phyloP scores from a whole-genome alignment of 2,888 invertebrate species.

The Spisula solida region DNA sequence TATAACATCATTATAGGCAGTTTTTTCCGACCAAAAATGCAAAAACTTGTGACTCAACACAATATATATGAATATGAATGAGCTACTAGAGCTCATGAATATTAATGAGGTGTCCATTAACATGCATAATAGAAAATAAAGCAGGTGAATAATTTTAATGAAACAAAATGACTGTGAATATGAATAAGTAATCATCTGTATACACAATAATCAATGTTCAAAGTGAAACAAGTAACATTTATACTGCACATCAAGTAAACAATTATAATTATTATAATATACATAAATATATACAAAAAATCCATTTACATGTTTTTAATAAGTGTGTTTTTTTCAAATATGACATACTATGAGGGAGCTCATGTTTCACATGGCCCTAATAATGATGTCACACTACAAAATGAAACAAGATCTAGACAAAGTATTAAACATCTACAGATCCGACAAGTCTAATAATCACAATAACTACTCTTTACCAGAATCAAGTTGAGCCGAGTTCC shows the following conservation, averaged over 20 bases:
- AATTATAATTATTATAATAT: conserved; percentile 37
- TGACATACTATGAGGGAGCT: conserved; percentile 45
- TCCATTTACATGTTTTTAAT: conserved; percentile 36
- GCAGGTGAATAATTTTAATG: conserved; percentile 51
- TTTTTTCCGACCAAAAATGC: conserved; percentile 52
- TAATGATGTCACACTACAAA: conserved; percentile 24
- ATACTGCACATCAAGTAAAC: conserved; percentile 53
- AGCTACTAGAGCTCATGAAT: conserved; percentile 25
- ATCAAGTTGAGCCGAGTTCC: conserved; percentile 16
- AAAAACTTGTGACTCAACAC: conserved; percentile 60
- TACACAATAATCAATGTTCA: conserved; percentile 54
- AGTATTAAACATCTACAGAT: conserved; percentile 40
- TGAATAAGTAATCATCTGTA: conserved; percentile 43
- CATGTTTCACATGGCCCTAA: conserved; percentile 52
- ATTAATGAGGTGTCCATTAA: conserved; percentile 45
- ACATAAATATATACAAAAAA: conserved; percentile 57
- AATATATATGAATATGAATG: conserved; percentile 59
- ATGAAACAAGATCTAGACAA: conserved; percentile 45
- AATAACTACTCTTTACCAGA: conserved; percentile 4
- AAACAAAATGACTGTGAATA: conserved; percentile 43
- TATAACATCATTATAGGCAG: conserved; percentile 66
- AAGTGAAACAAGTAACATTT: conserved; percentile 53
- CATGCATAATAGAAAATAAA: conserved; percentile 36
- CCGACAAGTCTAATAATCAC: conserved; percentile 12
- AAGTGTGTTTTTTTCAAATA: conserved; percentile 30